phyloP scores from a whole-genome alignment of 2,797 vertebrate genomes.

The Rousettus madagascariensis region DNA sequence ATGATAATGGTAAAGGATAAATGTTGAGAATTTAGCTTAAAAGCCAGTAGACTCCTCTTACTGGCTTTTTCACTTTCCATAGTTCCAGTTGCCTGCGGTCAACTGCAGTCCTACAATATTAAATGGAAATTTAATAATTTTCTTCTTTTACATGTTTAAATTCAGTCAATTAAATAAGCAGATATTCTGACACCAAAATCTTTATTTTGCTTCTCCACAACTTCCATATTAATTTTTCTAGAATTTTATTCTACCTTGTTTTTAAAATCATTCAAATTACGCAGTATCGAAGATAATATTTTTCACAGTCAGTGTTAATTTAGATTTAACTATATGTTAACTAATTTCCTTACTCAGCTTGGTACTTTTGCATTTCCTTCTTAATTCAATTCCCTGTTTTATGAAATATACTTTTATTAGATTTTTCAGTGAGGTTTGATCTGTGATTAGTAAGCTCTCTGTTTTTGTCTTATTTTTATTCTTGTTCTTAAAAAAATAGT shows the following conservation, averaged over 20 bases:
- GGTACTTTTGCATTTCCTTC: background rate
- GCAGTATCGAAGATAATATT: background rate
- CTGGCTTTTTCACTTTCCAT: too few species aligned
- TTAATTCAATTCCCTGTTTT: background rate
- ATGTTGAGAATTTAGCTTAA: background rate
- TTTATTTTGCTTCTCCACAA: background rate
- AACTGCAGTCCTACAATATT: too few species aligned
- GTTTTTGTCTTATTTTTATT: background rate
- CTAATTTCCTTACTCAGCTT: background rate
- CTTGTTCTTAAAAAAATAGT: background rate
- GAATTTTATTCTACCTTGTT: background rate
- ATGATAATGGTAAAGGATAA: background rate
- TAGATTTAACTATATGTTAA: background rate
- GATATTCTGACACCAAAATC: background rate
- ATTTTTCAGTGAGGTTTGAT: background rate
- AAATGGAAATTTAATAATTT: background rate
- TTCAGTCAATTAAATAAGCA: background rate
- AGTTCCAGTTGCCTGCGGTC: too few species aligned
- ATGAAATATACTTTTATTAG: background rate
- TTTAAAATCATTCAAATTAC: background rate
- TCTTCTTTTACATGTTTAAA: background rate
- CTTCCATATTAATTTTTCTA: background rate
- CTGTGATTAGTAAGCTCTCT: background rate
- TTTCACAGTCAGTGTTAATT: background rate
- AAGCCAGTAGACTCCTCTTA: too few species aligned